Evolutionary conservation across 2,888 invertebrate species (phyloP).

Genomic region (Cryptosula pallasiana): DNA sequence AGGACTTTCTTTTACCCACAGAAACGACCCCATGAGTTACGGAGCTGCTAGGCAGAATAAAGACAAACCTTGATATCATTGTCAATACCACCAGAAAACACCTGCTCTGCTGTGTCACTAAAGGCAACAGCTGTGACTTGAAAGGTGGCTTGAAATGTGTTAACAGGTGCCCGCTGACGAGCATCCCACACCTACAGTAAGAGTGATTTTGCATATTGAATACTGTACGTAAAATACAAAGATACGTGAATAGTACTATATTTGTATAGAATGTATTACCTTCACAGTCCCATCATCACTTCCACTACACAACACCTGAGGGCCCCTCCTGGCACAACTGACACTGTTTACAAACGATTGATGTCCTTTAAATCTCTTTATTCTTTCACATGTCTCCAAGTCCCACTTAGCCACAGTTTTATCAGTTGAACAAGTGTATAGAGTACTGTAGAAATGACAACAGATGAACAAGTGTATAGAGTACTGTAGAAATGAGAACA

Average conservation of each 20-base stretch:
- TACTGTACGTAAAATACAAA: no score
- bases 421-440: slow-evolving; percentile 90
- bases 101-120: slow-evolving; percentile 90
- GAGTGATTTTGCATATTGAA: no score
- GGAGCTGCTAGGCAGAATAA: no score
- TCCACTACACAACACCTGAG: slow-evolving; percentile 83
- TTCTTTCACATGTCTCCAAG: slow-evolving; percentile 75
- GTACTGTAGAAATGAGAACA: slow-evolving; percentile 53
- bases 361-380: slow-evolving; percentile 74
- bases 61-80: slow-evolving; percentile 76
- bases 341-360: slow-evolving; percentile 61
- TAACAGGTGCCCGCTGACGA: slow-evolving; percentile 72
- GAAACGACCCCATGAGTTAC: no score
- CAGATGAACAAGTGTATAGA: slow-evolving; percentile 81
- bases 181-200: slow-evolving; percentile 78
- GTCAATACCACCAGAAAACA: slow-evolving; percentile 91
- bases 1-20: no score
- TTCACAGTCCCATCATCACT: slow-evolving; percentile 90
- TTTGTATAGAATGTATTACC: slow-evolving; percentile 63
- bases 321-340: slow-evolving; percentile 72
- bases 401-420: slow-evolving; percentile 94
- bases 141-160: slow-evolving; percentile 57
- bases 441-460: slow-evolving; percentile 54
- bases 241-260: no score
- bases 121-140: slow-evolving; percentile 66